Conservation (phyloP, 2,113 vertebrate genomes). For the Gambusia holbrooki region DNA sequence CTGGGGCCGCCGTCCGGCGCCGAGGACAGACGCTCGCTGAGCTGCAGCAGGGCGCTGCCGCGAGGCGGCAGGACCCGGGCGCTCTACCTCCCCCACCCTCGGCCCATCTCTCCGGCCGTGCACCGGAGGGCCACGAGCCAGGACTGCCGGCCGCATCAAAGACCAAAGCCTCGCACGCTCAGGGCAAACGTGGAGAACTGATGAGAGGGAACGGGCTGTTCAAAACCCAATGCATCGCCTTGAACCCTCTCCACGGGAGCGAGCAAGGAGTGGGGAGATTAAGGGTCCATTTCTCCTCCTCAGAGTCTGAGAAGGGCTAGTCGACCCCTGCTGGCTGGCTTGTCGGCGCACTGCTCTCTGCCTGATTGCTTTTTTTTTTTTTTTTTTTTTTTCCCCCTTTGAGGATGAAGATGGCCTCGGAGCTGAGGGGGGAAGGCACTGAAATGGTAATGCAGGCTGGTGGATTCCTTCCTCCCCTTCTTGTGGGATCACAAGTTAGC, state of each 20-base stretch:
- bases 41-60: conserved; percentile 64
- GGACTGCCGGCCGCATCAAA: conserved; percentile 59
- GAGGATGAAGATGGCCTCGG: conserved; percentile 23
- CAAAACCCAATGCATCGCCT: conserved; percentile 24
- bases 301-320: conserved; percentile 27
- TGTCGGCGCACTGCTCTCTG: conserved; percentile 28
- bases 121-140: conserved; percentile 59
- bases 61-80: conserved; percentile 40
- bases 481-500: conserved; percentile 20
- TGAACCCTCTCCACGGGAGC: conserved; percentile 27
- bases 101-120: conserved; percentile 27
- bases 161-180: conserved; percentile 58
- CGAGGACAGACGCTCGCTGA: conserved; percentile 79
- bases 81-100: conserved; percentile 29
- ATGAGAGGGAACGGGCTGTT: conserved; percentile 6
- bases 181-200: conserved; percentile 72
- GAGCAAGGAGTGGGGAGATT: background rate
- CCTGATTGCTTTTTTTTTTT: conserved; percentile 50
- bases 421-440: background rate
- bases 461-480: conserved; percentile 20
- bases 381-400: conserved; percentile 27
- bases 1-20: conserved; percentile 73
- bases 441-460: conserved; percentile 15
- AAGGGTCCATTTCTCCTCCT: conserved; percentile 10
- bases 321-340: conserved; percentile 41